A percentile compares a stretch with the other conserved stretches of the same genome.
These are phyloP conservation scores for Chalcis sispes DNA, from an alignment of 2,888 invertebrate genomes.

Conservation along the genomic window DNA sequence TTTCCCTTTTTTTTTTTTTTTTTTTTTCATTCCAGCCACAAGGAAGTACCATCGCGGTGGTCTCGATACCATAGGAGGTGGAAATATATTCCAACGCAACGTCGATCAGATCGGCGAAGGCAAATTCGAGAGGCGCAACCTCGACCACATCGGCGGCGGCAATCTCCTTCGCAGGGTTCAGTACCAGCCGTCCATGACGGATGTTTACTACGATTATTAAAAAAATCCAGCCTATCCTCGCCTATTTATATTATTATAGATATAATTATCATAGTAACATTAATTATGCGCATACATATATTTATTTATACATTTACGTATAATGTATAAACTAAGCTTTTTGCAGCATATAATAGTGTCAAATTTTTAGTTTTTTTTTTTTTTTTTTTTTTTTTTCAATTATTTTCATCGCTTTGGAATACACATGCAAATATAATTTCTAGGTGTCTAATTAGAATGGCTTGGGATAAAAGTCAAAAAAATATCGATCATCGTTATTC, in stretches of 20 bases:
- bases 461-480: too few relatives aligned
- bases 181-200: not conserved
- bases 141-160: conserved; percentile 74
- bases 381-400: not conserved
- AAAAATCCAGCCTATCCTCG: not conserved
- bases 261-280: not conserved
- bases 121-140: conserved; percentile 60
- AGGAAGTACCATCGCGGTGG: conserved; percentile 63
- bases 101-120: conserved; percentile 71
- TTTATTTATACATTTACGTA: not conserved
- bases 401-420: not conserved
- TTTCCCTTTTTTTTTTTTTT: too few relatives aligned
- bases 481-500: too few relatives aligned
- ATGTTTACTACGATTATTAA: conserved; percentile 5
- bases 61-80: conserved; percentile 73
- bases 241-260: too few relatives aligned
- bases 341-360: not conserved
- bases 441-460: too few relatives aligned
- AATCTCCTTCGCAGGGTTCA: conserved; percentile 64
- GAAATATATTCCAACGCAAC: conserved; percentile 72
- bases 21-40: too few relatives aligned
- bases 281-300: not conserved
- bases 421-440: not conserved
- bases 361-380: too few relatives aligned
- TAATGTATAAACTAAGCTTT: not conserved